These are phyloP conservation scores for Lepidothrix coronata DNA, from an alignment of 2,113 vertebrate species.

Conservation along the genomic window DNA sequence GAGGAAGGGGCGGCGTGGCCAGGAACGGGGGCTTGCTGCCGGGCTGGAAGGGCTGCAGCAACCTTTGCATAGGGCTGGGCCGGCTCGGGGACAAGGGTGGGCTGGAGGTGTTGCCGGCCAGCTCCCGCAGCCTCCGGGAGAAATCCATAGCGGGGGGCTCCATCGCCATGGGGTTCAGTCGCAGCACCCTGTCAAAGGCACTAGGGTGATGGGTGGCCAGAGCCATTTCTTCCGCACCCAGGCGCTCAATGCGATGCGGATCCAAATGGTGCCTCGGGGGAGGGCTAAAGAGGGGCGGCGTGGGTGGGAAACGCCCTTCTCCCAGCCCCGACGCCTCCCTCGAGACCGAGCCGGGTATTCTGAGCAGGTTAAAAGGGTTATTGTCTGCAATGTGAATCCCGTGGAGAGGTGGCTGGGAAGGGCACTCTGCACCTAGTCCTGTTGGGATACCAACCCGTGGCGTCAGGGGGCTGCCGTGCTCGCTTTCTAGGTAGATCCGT, in stretches of 20 bases:
- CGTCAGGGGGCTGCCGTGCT: conserved; percentile 96
- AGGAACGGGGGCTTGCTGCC: conserved; percentile 95
- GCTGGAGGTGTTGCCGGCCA: conserved; percentile 98
- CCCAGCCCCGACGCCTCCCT: conserved; percentile 89
- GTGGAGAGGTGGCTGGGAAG: conserved; percentile 95
- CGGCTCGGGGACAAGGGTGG: conserved; percentile 95
- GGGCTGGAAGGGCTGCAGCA: conserved; percentile 98
- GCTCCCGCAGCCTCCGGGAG: conserved; percentile 96
- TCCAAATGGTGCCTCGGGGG: conserved; percentile 98
- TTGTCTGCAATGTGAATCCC: conserved; percentile 98
- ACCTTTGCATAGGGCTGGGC: conserved; percentile 98
- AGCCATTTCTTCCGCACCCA: conserved; percentile 98
- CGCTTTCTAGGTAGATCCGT: conserved; percentile 99
- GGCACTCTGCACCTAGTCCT: conserved; percentile 93
- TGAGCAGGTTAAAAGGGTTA: conserved; percentile 98
- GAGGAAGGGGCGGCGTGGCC: conserved; percentile 93
- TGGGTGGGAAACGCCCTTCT: conserved; percentile 94
- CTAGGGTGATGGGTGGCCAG: conserved; percentile 99
- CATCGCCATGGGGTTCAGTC: conserved; percentile 98
- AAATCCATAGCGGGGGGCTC: conserved; percentile 99
- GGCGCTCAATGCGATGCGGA: conserved; percentile 92
- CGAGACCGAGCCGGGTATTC: conserved; percentile 95
- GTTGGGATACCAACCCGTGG: conserved; percentile 96
- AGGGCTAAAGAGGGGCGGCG: conserved; percentile 97
- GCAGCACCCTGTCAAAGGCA: conserved; percentile 99